These are phyloP conservation scores for Phylloscopus whistleri DNA, from an alignment of 2,113 vertebrate species.

Conservation along the genomic window DNA sequence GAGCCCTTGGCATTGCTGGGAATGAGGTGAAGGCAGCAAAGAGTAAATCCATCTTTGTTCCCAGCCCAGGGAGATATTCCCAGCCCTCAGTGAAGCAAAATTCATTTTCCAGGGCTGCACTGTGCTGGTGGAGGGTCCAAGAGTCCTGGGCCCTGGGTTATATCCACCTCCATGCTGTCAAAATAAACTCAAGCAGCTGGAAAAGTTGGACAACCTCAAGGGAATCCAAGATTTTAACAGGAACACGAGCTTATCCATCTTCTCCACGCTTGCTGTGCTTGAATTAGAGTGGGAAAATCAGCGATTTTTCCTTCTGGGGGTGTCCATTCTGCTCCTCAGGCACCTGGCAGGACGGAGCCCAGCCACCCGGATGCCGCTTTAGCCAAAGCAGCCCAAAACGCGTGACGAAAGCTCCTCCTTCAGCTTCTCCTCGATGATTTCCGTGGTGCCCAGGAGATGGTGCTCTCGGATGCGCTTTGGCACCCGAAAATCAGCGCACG, in stretches of 20 bases:
- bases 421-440: neutral
- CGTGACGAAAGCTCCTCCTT: fast-evolving
- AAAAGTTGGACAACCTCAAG: neutral
- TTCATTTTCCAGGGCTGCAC: neutral
- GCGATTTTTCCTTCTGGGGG: neutral
- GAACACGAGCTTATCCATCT: neutral
- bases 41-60: neutral
- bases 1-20: neutral
- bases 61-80: neutral
- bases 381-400: fast-evolving
- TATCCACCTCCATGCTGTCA: neutral
- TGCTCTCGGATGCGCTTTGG: constrained; percentile 6
- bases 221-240: neutral
- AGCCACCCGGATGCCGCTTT: fast-evolving
- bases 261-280: neutral
- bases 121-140: neutral
- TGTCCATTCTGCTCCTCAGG: neutral
- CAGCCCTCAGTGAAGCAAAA: neutral
- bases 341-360: neutral
- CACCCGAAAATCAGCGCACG: fast-evolving
- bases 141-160: neutral
- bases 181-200: neutral
- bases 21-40: neutral
- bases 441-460: constrained; percentile 28
- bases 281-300: neutral